Base-by-base conservation (phyloP, 2,113 vertebrate genomes). In the Taxidea taxus region DNA sequence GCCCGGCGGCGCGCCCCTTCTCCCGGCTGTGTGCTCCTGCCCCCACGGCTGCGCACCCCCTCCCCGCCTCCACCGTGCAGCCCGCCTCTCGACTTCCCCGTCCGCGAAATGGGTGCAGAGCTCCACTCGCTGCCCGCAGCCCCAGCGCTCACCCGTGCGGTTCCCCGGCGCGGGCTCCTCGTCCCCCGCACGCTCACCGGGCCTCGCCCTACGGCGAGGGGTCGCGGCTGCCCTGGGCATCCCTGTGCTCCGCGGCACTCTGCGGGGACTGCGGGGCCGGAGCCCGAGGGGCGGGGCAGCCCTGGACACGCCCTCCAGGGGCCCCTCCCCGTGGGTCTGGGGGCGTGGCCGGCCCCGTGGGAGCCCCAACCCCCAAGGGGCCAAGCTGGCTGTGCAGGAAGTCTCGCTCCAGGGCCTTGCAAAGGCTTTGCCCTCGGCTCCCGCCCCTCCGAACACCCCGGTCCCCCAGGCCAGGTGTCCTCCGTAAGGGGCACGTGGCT, bases 181-280 rank as follows among this genome's bases (percentile, higher is more conserved):
- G 92, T 92, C 98, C 97, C 95, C 29, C 62, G 96, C 9, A 86
- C 58, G 98, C 84, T 47, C 96, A 98, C 86, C 95, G 95, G 97
- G 98, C 97, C 11, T 98, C 95, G 78, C 87, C 94, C 51, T 82
- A 84, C 90, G 20, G 91, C 98, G 44, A 99, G 99, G 83, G 80
- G 98, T 98, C 64, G 98, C 91, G 12, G 98, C 97, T 97, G 98
- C 99, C 74, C 51, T 44, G 80, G 97, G 98, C 99, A 99, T 99
- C 66, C 64, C 98, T 95, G 75, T 75, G 29, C 81, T 78, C 58
- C 0, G 4, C 10, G 0, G 74, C 25, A 25, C 29, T 25, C 7
- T 1, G 75, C 29, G 0, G 0, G 39, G 64, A 25, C 51, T 47
- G 34, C 58, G 6, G 39, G 27, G 15, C 23, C 31, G 6, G 37